These are phyloP conservation scores for Tachysurus vachellii DNA, from an alignment of 2,113 vertebrate species.

Conservation along the genomic window DNA sequence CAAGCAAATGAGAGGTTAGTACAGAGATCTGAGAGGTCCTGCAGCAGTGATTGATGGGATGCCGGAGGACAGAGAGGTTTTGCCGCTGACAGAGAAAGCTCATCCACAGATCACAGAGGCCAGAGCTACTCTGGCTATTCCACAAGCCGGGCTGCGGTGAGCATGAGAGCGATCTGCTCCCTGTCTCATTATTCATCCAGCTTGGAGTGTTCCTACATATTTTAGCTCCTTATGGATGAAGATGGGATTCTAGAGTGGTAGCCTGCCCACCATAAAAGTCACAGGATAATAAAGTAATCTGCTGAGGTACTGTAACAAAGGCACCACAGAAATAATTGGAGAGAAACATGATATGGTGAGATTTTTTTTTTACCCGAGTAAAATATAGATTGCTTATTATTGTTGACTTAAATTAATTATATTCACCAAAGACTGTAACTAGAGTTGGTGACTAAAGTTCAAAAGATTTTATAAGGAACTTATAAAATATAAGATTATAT, in stretches of 20 bases:
- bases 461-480: neutral
- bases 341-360: constrained; percentile 12
- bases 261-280: constrained; percentile 22
- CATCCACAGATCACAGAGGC: constrained; percentile 58
- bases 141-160: constrained; percentile 34
- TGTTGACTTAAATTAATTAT: neutral
- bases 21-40: constrained; percentile 66
- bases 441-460: neutral
- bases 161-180: constrained; percentile 19
- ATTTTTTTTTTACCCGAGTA: neutral
- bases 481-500: too few relatives aligned
- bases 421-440: neutral
- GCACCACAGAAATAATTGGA: constrained; percentile 42
- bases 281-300: constrained; percentile 19
- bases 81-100: constrained; percentile 66
- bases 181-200: constrained; percentile 37
- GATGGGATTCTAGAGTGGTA: constrained; percentile 18
- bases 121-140: constrained; percentile 35
- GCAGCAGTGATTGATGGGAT: constrained; percentile 74
- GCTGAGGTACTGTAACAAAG: constrained; percentile 21
- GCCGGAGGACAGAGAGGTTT: constrained; percentile 71
- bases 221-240: constrained; percentile 18
- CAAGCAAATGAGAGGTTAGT: constrained; percentile 57
- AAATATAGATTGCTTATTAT: neutral
- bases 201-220: constrained; percentile 17